phyloP scores from a whole-genome alignment of 2,113 vertebrate genomes.

The Tretioscincus oriximinensis region DNA sequence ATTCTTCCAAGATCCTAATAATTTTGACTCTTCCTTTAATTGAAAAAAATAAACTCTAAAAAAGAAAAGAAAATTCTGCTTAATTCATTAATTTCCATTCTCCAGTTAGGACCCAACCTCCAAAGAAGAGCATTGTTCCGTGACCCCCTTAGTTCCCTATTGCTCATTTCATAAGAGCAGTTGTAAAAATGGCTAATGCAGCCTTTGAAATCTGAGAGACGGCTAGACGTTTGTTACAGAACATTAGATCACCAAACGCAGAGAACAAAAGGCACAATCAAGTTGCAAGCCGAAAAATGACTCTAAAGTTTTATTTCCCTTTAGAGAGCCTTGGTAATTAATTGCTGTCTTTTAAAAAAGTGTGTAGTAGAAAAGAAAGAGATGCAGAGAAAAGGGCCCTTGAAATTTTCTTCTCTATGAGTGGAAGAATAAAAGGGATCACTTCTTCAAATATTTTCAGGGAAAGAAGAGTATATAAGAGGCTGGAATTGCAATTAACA shows the following conservation, averaged over 20 bases:
- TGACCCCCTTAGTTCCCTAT: conserved; percentile 6
- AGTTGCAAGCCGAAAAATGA: conserved; percentile 40
- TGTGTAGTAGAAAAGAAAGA: background rate
- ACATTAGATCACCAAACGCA: conserved; percentile 52
- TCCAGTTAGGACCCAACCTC: conserved; percentile 58
- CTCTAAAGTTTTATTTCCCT: conserved; percentile 30
- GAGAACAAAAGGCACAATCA: conserved; percentile 28
- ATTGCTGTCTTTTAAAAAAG: background rate
- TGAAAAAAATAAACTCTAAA: background rate
- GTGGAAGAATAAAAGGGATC: background rate
- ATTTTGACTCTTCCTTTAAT: background rate
- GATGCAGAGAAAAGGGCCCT: background rate
- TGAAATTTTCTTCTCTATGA: background rate
- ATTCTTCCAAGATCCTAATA: conserved; percentile 48
- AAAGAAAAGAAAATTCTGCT: conserved; percentile 26
- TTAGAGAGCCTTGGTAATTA: conserved; percentile 24
- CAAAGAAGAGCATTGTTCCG: conserved; percentile 27
- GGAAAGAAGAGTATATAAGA: background rate
- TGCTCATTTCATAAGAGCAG: conserved; percentile 38
- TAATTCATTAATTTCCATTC: conserved; percentile 58
- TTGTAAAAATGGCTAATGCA: conserved; percentile 22
- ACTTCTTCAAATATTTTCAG: background rate
- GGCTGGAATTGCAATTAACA: background rate
- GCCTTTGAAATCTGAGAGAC: conserved; percentile 49
- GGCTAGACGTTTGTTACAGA: conserved; percentile 39